Base-by-base conservation (phyloP, 2,113 vertebrate genomes). In the Planiliza haematocheilus region DNA sequence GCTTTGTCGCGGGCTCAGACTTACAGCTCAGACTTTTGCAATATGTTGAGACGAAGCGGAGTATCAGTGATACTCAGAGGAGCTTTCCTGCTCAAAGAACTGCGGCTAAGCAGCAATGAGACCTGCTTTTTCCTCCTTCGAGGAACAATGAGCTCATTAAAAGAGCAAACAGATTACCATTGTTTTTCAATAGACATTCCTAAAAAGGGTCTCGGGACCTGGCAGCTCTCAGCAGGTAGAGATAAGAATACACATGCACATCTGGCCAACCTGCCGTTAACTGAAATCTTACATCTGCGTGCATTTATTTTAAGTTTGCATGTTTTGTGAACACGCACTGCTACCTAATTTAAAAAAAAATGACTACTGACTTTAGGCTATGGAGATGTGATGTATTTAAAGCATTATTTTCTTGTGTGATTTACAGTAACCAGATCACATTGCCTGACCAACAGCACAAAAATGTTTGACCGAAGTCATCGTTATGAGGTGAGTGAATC, bases 161-260 rank as follows among this genome's bases (percentile, higher is more conserved):
- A 88, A 76, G 85, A 91, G 86, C 89, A 94, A 94, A 93, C 89
- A 93, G 93, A 93, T 94, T 93, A 92, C 66, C 62, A 62, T 57
- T 36, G 85, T 67, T 78, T 81, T 79, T 83, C 64, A 85, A 85
- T 83, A 61, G 72, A 70, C 12, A 56, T 2, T 65, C 41, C 69
- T 60, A 65, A 81, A 70, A 51, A 73, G 77, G 80, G 79, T 89
- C 85, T 88, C 72, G 79, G 71, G 71, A 60, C 73, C 83, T 64
- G 77, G 70, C 53, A 64, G 74, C 79, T 85, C 86, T 58, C 90
- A 91, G 91, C 82, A 90, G 88, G 83, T 83, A 72, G 37, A 82
- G 64, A 72, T 87, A 79, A 87, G 75, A 81, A 74, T 52, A 51
- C 56, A 78, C 63, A 38, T 39, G 59, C 77, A 92, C 91, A 93